Evolutionary conservation across 2,888 invertebrate genomes (phyloP).

Genomic region (Lasius platythorax): DNA sequence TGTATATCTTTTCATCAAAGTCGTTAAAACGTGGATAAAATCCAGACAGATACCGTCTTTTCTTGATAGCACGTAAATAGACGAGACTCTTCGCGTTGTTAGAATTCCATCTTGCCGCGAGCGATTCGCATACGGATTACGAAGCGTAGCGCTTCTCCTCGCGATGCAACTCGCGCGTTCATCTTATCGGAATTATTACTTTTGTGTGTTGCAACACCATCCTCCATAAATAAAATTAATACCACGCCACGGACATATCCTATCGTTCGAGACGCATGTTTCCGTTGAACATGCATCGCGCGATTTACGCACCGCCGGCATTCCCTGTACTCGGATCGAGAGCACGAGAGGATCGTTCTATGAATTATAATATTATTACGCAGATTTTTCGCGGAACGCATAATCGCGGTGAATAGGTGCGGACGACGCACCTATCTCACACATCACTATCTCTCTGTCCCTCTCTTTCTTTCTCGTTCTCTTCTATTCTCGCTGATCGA

Average conservation of each 20-base stretch:
- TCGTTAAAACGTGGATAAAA: not conserved
- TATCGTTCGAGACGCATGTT: conserved; percentile 62
- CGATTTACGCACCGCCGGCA: conserved; percentile 30
- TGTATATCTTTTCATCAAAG: not conserved
- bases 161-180: conserved; percentile 57
- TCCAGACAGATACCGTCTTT: not conserved
- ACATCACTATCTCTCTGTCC: too few species aligned
- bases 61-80: not conserved
- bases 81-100: not conserved
- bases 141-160: conserved; percentile 22
- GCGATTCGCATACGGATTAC: conserved; percentile 23
- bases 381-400: conserved; percentile 55
- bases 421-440: not conserved
- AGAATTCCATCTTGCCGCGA: conserved; percentile 8
- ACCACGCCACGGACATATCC: conserved; percentile 26
- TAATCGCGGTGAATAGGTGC: conserved; percentile 8
- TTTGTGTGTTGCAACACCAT: conserved; percentile 50
- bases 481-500: conserved; percentile 26
- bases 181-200: conserved; percentile 60
- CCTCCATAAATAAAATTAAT: conserved; percentile 66
- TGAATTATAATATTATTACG: conserved; percentile 70
- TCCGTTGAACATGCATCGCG: conserved; percentile 57
- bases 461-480: not conserved
- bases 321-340: conserved; percentile 23
- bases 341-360: conserved; percentile 52